phyloP scores from a whole-genome alignment of 2,888 invertebrate genomes.

The Stenchaetothrips biformis region DNA sequence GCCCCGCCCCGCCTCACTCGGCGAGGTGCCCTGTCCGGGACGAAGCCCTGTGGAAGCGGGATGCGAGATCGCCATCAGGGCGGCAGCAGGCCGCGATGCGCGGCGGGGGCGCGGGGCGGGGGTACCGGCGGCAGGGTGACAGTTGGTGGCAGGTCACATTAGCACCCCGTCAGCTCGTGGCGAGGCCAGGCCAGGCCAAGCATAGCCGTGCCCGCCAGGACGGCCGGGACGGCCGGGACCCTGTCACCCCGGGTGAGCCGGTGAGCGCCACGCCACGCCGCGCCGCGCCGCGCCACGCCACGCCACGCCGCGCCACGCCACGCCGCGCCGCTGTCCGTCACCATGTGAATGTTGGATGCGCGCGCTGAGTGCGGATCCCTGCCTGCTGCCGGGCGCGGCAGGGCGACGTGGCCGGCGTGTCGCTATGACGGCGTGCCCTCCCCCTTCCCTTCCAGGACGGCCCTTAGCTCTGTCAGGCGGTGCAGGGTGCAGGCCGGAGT shows the following conservation, averaged over 20 bases:
- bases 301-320: no score
- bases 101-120: background rate
- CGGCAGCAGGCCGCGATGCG: background rate
- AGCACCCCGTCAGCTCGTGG: slow-evolving; percentile 21
- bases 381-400: background rate
- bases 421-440: background rate
- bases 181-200: background rate
- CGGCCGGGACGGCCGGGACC: background rate
- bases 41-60: background rate
- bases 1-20: no score
- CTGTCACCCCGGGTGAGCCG: slow-evolving; percentile 1
- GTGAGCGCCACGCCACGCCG: background rate
- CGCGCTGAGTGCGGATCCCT: slow-evolving; percentile 12
- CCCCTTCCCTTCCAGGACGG: background rate
- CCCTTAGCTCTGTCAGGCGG: background rate
- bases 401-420: background rate
- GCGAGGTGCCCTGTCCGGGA: background rate
- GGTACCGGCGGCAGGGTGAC: background rate
- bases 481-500: background rate
- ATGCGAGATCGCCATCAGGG: background rate
- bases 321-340: slow-evolving; percentile 10
- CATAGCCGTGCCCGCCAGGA: background rate
- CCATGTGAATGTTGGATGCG: slow-evolving; percentile 21
- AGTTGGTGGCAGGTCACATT: slow-evolving; percentile 24
- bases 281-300: background rate